Conservation (phyloP, 2,797 vertebrate species). For the Chiropotes sagulatus region DNA sequence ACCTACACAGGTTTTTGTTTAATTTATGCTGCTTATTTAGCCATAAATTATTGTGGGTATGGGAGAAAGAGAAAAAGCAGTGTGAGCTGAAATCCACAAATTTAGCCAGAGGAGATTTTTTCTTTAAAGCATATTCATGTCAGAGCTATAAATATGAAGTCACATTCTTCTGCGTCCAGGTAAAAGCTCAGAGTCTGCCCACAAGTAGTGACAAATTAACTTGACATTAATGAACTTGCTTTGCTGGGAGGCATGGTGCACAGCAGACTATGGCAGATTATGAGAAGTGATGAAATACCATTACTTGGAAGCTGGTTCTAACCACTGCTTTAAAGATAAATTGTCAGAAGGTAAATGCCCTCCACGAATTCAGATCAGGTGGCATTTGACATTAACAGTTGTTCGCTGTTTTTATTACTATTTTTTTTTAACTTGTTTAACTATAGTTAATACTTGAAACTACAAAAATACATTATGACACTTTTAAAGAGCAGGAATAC, state of each 20-base stretch:
- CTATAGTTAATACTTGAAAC: background rate
- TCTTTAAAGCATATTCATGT: conserved; percentile 3
- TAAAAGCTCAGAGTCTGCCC: conserved; percentile 20
- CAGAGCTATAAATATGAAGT: conserved; percentile 48
- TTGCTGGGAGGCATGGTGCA: background rate
- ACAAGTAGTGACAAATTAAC: background rate
- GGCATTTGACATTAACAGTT: background rate
- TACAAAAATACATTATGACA: background rate
- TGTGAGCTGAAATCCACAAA: conserved; percentile 24
- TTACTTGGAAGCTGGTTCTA: conserved; percentile 15
- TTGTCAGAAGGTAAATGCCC: conserved; percentile 1
- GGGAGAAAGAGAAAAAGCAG: background rate
- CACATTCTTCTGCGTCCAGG: conserved; percentile 35
- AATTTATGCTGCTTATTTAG: conserved; percentile 39
- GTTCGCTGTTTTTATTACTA: background rate
- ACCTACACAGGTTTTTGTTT: background rate
- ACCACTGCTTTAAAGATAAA: conserved; percentile 31
- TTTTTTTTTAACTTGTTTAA: background rate
- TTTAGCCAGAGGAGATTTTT: conserved; percentile 14
- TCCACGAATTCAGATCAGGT: background rate
- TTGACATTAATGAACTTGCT: background rate
- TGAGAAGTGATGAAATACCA: background rate
- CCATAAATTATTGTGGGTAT: background rate
- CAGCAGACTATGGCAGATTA: background rate
- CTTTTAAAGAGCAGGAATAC: background rate